These are phyloP conservation scores for Venustoraphidia nigricollis DNA, from an alignment of 2,888 invertebrate species.

Conservation along the genomic window DNA sequence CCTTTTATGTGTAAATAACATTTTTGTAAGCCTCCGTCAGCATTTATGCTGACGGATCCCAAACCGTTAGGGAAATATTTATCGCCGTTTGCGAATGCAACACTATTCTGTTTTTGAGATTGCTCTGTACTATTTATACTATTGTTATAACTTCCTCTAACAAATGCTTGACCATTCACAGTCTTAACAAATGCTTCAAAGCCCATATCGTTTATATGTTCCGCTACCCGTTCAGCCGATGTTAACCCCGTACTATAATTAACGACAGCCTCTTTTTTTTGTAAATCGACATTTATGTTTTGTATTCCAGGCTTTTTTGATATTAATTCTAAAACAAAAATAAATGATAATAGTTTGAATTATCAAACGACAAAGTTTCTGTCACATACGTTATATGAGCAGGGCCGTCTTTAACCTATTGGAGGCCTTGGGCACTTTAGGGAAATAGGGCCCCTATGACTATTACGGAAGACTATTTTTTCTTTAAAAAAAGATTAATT, in stretches of 20 bases:
- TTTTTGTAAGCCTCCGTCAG: constrained; percentile 22
- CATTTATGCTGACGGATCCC: background rate
- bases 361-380: no score
- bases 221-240: constrained; percentile 42
- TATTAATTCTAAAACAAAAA: constrained; percentile 33
- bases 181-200: constrained; percentile 48
- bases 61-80: background rate
- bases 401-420: no score
- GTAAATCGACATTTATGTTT: constrained; percentile 42
- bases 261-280: constrained; percentile 47
- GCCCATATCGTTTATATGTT: constrained; percentile 63
- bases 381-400: no score
- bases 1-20: constrained; percentile 55
- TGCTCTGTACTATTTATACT: constrained; percentile 6
- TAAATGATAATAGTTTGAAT: background rate
- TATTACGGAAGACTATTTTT: no score
- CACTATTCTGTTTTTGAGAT: background rate
- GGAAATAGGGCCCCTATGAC: no score
- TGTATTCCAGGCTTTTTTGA: constrained; percentile 45
- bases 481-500: no score
- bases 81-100: constrained; percentile 12
- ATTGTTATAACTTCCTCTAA: constrained; percentile 7
- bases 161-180: constrained; percentile 21
- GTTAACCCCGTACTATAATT: constrained; percentile 34
- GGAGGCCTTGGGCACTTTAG: no score